Evolutionary conservation across 2,888 invertebrate genomes (phyloP).

Genomic region (Luperina testacea): DNA sequence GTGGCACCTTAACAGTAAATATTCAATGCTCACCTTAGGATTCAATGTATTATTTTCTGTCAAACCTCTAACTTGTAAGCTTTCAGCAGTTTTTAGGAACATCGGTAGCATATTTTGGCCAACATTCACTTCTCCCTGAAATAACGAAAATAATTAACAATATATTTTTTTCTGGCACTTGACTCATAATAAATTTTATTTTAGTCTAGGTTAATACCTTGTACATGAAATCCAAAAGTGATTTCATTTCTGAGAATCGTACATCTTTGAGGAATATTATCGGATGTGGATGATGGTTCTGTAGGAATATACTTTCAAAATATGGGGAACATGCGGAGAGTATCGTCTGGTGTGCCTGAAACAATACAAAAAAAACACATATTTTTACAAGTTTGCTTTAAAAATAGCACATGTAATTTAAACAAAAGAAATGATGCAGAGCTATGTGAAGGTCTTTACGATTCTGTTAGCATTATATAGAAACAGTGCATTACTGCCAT

Average conservation of each 20-base stretch:
- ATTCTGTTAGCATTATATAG: constrained; percentile 75
- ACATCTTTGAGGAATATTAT: constrained; percentile 98
- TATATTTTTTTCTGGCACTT: constrained; percentile 22
- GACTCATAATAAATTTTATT: constrained; percentile 1
- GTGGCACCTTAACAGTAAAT: neutral
- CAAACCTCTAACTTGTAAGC: constrained; percentile 96
- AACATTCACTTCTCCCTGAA: constrained; percentile 95
- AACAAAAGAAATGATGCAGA: constrained; percentile 77
- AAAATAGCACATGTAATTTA: constrained; percentile 68
- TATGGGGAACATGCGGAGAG: constrained; percentile 98
- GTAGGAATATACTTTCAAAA: constrained; percentile 97
- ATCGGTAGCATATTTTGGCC: constrained; percentile 97
- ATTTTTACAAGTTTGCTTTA: constrained; percentile 63
- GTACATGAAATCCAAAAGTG: constrained; percentile 97
- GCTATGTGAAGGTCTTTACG: constrained; percentile 80
- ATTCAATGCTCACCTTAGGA: constrained; percentile 84
- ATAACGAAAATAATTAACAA: constrained; percentile 58
- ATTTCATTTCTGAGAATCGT: constrained; percentile 96
- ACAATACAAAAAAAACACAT: constrained; percentile 73
- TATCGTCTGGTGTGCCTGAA: constrained; percentile 97
- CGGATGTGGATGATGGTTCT: constrained; percentile 96
- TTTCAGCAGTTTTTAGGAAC: constrained; percentile 97
- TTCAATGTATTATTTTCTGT: constrained; percentile 94
- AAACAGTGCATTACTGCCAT: constrained; percentile 76
- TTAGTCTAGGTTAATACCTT: constrained; percentile 89